These are phyloP conservation scores for Paramuricea clavata DNA, from an alignment of 92 coral and sea anemone species.

Conservation along the genomic window DNA sequence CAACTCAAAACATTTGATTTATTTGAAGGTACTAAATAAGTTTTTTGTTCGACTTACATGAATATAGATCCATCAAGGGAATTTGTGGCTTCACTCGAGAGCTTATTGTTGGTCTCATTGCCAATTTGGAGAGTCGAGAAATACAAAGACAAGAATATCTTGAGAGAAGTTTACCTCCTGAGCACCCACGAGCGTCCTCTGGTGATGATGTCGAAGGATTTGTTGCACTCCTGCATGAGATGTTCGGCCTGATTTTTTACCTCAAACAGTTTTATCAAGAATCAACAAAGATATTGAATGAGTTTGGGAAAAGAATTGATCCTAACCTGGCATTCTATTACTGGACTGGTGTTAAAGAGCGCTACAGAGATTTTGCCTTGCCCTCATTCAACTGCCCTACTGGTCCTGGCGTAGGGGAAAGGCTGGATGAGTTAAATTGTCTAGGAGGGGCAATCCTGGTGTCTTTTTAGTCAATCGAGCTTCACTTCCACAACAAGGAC, in stretches of 20 bases:
- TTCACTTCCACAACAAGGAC: conserved; percentile 36
- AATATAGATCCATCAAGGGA: conserved; percentile 51
- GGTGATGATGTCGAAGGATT: conserved; percentile 81
- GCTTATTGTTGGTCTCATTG: conserved; percentile 65
- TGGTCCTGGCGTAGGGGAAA: conserved; percentile 52
- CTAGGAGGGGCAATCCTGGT: conserved; percentile 58
- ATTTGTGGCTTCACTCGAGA: conserved; percentile 74
- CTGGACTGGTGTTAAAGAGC: conserved; percentile 73
- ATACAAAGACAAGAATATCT: conserved; percentile 48
- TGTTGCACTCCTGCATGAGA: conserved; percentile 66
- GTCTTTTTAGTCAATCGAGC: conserved; percentile 45
- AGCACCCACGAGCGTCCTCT: conserved; percentile 76
- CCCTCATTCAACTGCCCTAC: conserved; percentile 72
- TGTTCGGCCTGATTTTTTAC: conserved; percentile 65
- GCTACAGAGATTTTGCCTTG: conserved; percentile 72
- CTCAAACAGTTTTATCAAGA: conserved; percentile 68
- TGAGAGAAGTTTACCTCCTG: too few species aligned
- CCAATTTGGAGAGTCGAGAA: conserved; percentile 71
- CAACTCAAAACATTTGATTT: too few species aligned
- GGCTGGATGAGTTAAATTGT: conserved; percentile 25
- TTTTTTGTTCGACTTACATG: too few species aligned
- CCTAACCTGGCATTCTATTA: conserved; percentile 65
- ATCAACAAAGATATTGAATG: conserved; percentile 72
- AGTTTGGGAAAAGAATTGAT: conserved; percentile 71
- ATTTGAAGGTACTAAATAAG: too few species aligned